Evolutionary conservation across 2,113 vertebrate species (phyloP).

Genomic region (Sylvietta virens): DNA sequence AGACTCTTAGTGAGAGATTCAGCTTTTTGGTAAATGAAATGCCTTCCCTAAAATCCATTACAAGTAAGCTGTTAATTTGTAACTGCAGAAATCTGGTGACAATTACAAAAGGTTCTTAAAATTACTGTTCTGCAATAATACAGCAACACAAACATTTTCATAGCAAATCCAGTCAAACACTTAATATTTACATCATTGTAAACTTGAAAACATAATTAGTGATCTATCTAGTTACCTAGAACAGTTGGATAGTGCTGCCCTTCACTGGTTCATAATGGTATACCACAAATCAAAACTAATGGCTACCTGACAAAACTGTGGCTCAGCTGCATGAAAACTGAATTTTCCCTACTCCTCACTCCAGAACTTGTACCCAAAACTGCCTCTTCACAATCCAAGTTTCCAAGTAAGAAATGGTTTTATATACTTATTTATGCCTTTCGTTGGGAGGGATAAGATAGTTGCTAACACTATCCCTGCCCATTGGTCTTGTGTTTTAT

Average conservation of each 20-base stretch:
- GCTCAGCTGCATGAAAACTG: not conserved
- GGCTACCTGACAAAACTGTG: not conserved
- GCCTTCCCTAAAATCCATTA: not conserved
- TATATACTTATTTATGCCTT: not conserved
- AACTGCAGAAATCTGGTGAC: not conserved
- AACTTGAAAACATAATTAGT: constrained; percentile 27
- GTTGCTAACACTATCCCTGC: not conserved
- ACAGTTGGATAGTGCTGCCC: constrained; percentile 56
- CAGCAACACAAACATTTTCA: not conserved
- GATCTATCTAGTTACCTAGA: constrained; percentile 5
- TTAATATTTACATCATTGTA: not conserved
- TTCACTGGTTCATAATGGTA: constrained; percentile 54
- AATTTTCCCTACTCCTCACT: not conserved
- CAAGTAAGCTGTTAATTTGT: not conserved
- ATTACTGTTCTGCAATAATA: not conserved
- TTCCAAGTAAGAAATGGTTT: not conserved
- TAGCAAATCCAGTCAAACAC: not conserved
- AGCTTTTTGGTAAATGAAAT: not conserved
- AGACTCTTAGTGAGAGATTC: not conserved
- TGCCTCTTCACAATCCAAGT: not conserved
- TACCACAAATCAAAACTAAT: constrained; percentile 50
- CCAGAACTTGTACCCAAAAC: not conserved
- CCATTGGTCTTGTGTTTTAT: not conserved
- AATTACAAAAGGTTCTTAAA: not conserved
- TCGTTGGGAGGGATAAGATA: not conserved